A percentile compares a stretch with the other conserved stretches of the same genome.
Conservation (phyloP, 2,888 invertebrate species). For the Tipula vernalis region DNA sequence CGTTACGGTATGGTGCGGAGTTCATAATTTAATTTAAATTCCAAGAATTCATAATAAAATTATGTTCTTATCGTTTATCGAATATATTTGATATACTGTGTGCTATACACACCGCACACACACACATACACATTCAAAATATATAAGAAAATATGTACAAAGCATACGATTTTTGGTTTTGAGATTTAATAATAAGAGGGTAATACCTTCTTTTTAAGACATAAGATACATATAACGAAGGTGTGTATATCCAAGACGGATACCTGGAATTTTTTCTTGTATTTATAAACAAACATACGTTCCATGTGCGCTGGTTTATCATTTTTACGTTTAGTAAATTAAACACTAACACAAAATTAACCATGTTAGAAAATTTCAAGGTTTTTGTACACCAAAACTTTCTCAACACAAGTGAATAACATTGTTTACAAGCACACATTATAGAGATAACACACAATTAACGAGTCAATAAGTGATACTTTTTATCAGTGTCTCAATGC, state of each 20-base stretch:
- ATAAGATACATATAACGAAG: background rate
- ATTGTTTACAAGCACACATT: background rate
- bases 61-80: background rate
- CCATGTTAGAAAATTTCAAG: background rate
- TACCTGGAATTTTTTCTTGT: background rate
- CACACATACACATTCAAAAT: background rate
- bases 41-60: background rate
- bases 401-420: background rate
- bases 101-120: background rate
- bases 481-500: background rate
- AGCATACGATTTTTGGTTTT: background rate
- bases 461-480: background rate
- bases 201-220: background rate
- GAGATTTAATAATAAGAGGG: background rate
- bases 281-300: background rate
- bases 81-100: background rate
- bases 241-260: background rate
- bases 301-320: background rate
- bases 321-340: background rate
- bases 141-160: background rate
- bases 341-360: background rate
- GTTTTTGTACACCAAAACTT: background rate
- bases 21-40: conserved; percentile 4
- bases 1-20: background rate
- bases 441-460: background rate